These are phyloP conservation scores for Belgica antarctica DNA, from an alignment of 2,888 invertebrate genomes.

Conservation along the genomic window DNA sequence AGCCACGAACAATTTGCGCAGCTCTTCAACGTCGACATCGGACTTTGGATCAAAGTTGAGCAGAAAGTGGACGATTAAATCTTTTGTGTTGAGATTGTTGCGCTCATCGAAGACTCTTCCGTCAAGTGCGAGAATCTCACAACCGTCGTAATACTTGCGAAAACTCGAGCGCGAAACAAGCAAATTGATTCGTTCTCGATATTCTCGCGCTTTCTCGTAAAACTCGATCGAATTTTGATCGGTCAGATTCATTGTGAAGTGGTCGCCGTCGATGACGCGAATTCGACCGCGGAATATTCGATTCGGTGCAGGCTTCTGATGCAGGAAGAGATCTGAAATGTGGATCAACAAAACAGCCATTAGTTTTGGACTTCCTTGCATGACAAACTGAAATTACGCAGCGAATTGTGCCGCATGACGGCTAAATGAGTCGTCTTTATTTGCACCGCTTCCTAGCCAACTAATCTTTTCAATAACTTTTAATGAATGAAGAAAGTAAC, in stretches of 20 bases:
- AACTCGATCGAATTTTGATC: constrained; percentile 68
- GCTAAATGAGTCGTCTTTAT: constrained; percentile 50
- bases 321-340: constrained; percentile 70
- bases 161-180: constrained; percentile 72
- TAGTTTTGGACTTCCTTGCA: too few species aligned
- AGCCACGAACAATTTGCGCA: constrained; percentile 26
- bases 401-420: background rate
- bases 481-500: constrained; percentile 49
- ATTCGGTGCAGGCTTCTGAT: constrained; percentile 70
- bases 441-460: too few species aligned
- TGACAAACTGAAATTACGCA: background rate
- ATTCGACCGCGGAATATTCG: constrained; percentile 81
- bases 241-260: constrained; percentile 66
- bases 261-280: constrained; percentile 67
- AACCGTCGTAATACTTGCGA: constrained; percentile 71
- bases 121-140: constrained; percentile 80
- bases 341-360: too few species aligned
- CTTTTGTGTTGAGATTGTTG: constrained; percentile 57
- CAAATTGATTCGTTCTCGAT: constrained; percentile 72
- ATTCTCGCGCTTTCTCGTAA: constrained; percentile 69
- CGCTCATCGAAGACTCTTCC: constrained; percentile 65
- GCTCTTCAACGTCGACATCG: constrained; percentile 24
- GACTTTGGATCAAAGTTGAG: constrained; percentile 71
- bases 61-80: constrained; percentile 80
- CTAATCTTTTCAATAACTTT: background rate